Percentiles rank a stretch among this genome's conserved stretches.
phyloP scores from a whole-genome alignment of 1,140 invertebrate genomes.

The Maconellicoccus hirsutus region DNA sequence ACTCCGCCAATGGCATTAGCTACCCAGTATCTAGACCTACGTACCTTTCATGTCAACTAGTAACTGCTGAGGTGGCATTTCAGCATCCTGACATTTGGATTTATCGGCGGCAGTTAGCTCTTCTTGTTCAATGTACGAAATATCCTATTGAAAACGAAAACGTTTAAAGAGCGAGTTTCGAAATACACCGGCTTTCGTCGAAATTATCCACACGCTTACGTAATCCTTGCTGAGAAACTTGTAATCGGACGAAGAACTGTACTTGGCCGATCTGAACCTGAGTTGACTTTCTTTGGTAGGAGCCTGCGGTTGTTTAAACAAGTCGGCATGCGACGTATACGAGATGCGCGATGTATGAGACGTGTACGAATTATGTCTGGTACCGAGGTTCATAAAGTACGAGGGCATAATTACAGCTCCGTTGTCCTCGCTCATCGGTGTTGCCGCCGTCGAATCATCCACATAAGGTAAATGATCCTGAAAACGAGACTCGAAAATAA shows the following conservation, averaged over 20 bases:
- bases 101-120: background rate
- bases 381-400: conserved; percentile 67
- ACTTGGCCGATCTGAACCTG: conserved; percentile 55
- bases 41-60: conserved; percentile 11
- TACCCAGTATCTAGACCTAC: too few relatives aligned
- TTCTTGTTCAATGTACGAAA: conserved; percentile 12
- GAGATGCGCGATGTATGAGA: conserved; percentile 83
- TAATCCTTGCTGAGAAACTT: conserved; percentile 41
- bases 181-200: background rate
- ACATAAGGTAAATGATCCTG: conserved; percentile 94
- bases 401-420: conserved; percentile 85
- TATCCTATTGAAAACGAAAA: background rate
- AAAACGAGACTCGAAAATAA: background rate
- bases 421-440: conserved; percentile 95
- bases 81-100: background rate
- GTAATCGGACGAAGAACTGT: conserved; percentile 25
- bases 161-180: too few relatives aligned
- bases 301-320: conserved; percentile 54
- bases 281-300: conserved; percentile 74
- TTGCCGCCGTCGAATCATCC: conserved; percentile 93
- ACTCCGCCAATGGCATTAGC: too few relatives aligned
- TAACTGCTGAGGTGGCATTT: background rate
- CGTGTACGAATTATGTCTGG: conserved; percentile 72
- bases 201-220: conserved; percentile 50
- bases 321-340: conserved; percentile 84